Base-by-base conservation (phyloP, 2,888 invertebrate genomes). In the Notodonta ziczac region DNA sequence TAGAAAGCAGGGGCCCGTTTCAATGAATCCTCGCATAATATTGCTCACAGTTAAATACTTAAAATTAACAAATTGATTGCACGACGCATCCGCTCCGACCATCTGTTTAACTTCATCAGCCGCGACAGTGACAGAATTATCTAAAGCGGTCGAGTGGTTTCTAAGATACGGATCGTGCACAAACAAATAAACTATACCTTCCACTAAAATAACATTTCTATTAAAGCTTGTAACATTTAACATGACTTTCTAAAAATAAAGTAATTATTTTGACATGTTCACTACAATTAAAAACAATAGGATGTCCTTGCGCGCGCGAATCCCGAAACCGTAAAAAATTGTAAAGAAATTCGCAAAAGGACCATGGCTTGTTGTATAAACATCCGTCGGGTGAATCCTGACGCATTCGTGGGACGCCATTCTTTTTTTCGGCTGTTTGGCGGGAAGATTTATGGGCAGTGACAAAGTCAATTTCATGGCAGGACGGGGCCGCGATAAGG, bases 381-480 rank as follows among this genome's bases (percentile, higher is more conserved):
- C 92, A 93, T 89, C 87, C 89, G 87, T 76, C 74, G 78, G 73
- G 72, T 80, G 82, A 82, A 81, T 80, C 84, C 79, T 77, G 80
- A 81, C 86, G 85, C 83, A 80, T 81, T 82, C 74, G 75, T 67
- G 73, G 81, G 81, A 82, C 7, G 84, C 85, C 86, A 82, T 80
- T 78, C 78, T 81, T 83, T 86, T 87, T 89, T 86, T 82, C 80
- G 74, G 72, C 76, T 74, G 81, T 83, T 87, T 76, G 82, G 75
- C 80, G 81, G 71, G 83, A 89, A 92, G 91, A 93, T 93, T 93
- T 93, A 93, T 89, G 88, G 83, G 72, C 86, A 86, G 87, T 91
- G 92, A 92, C 93, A 92, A 89, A 90, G 91, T 92, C 90, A 89
- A 93, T 93, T 92, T 92, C 85, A 88, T 85, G 91, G 89, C 83